These are phyloP conservation scores for Oceanodroma tethys DNA, from an alignment of 2,113 vertebrate genomes.

Conservation along the genomic window DNA sequence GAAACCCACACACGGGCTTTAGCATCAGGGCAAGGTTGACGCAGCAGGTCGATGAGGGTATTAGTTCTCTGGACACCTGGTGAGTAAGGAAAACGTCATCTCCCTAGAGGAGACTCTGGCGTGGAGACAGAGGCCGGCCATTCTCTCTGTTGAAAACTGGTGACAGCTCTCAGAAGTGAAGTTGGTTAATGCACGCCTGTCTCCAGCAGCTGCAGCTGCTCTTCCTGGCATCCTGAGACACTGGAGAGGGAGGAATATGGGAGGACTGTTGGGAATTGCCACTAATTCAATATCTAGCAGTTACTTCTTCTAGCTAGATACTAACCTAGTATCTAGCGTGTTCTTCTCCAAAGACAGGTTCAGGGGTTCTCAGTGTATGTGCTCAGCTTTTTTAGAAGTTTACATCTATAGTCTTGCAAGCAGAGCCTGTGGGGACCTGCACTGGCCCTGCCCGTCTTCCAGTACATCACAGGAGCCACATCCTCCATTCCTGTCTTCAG, in stretches of 20 bases:
- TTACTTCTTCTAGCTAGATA: not conserved
- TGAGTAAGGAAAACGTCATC: not conserved
- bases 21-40: not conserved
- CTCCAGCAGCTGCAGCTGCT: not conserved
- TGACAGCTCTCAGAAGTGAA: not conserved
- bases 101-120: not conserved
- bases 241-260: not conserved
- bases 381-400: not conserved
- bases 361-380: not conserved
- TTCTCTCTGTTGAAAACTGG: not conserved
- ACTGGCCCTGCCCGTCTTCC: not conserved
- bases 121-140: not conserved
- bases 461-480: not conserved
- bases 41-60: not conserved
- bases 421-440: not conserved
- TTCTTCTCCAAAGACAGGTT: not conserved
- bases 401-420: not conserved
- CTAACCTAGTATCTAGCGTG: not conserved
- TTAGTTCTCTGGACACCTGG: not conserved
- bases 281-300: not conserved
- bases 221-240: not conserved
- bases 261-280: not conserved
- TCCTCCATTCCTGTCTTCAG: not conserved
- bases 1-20: not conserved
- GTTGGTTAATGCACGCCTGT: rapidly evolving